phyloP scores from a whole-genome alignment of 2,113 vertebrate species.

The Oncorhynchus nerka region DNA sequence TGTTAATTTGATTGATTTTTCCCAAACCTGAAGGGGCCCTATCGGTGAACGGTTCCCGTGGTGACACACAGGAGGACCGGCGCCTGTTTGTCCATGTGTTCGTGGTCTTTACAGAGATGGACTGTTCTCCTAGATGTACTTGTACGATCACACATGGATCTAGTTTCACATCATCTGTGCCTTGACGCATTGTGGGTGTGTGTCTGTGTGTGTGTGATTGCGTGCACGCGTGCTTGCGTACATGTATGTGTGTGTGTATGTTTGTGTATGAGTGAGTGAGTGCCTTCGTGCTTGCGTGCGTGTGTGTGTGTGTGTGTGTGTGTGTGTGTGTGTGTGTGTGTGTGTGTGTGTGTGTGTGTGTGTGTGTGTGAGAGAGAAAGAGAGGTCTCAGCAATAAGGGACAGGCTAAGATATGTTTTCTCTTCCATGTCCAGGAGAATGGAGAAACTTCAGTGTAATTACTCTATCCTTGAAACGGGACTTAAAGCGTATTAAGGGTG shows the following conservation, averaged over 20 bases:
- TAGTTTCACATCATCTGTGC: constrained; percentile 29
- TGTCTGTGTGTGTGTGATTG: background rate
- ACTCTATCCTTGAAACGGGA: constrained; percentile 55
- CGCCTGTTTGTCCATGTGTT: constrained; percentile 52
- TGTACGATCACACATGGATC: constrained; percentile 7
- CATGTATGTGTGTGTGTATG: background rate
- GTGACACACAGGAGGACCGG: constrained; percentile 38
- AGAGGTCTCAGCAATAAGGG: constrained; percentile 37
- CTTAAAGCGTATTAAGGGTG: constrained; percentile 60
- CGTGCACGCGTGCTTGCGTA: background rate
- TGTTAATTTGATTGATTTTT: constrained; percentile 58
- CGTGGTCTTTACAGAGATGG: constrained; percentile 47
- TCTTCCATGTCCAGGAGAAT: no score
- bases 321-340: background rate
- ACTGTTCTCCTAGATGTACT: constrained; percentile 20
- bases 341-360: background rate
- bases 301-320: background rate
- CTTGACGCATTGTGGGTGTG: background rate
- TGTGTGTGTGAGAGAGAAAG: constrained; percentile 25
- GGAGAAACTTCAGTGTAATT: constrained; percentile 40
- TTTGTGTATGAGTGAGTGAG: no score
- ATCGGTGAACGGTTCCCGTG: constrained; percentile 37
- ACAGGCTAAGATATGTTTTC: constrained; percentile 9
- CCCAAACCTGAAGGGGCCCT: constrained; percentile 44
- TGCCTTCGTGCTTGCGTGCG: no score